These are phyloP conservation scores for Caenorhabditis inopinata DNA, from an alignment of 1,140 invertebrate species.

Conservation along the genomic window DNA sequence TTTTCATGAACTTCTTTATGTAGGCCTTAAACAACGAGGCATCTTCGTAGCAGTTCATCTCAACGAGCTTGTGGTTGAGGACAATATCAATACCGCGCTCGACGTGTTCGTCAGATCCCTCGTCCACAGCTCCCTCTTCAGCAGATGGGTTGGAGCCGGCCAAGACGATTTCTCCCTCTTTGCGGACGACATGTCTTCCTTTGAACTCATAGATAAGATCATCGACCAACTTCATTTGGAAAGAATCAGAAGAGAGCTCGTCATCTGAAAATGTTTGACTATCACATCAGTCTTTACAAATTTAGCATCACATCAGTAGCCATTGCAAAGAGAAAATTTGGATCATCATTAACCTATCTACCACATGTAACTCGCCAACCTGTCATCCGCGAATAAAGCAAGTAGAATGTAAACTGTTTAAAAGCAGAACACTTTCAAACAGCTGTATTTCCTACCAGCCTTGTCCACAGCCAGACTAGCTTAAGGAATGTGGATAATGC, in stretches of 20 bases:
- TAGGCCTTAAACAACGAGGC: constrained; percentile 80
- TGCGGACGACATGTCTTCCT: constrained; percentile 79
- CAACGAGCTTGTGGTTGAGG: constrained; percentile 83
- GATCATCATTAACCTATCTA: neutral
- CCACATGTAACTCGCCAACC: constrained; percentile 27
- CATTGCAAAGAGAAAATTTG: neutral
- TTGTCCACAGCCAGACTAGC: constrained; percentile 13
- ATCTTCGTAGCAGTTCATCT: constrained; percentile 75
- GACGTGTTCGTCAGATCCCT: constrained; percentile 76
- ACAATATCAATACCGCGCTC: constrained; percentile 83
- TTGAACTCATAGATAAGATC: constrained; percentile 90
- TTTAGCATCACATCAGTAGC: neutral
- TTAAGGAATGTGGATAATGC: constrained; percentile 58
- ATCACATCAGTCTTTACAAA: neutral
- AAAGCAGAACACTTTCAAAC: neutral
- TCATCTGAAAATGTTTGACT: constrained; percentile 71
- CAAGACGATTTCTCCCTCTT: constrained; percentile 78
- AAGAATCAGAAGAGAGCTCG: constrained; percentile 97
- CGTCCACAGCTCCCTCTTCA: constrained; percentile 77
- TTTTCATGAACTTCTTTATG: constrained; percentile 94
- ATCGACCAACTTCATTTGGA: constrained; percentile 87
- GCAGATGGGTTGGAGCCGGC: constrained; percentile 88
- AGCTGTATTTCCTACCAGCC: neutral
- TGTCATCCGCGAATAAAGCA: neutral
- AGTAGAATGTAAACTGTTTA: neutral